Evolutionary conservation across 2,888 invertebrate genomes (phyloP).

Genomic region (Desoria tigrina): DNA sequence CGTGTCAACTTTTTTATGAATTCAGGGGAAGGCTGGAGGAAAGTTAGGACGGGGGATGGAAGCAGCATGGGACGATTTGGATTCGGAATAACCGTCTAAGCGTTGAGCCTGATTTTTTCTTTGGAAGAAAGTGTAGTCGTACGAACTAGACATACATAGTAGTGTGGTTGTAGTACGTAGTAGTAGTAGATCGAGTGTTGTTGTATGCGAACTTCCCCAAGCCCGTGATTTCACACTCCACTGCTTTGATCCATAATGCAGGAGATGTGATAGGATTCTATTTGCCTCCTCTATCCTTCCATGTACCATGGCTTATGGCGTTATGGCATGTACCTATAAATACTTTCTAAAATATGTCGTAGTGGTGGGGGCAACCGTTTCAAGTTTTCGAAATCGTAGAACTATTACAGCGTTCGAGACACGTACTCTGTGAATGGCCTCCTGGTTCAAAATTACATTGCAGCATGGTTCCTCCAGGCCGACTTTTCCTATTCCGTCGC

Average conservation of each 20-base stretch:
- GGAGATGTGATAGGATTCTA: slow-evolving; percentile 39
- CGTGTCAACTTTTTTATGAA: too few relatives aligned
- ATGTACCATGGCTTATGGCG: slow-evolving; percentile 14
- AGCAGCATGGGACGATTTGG: background rate
- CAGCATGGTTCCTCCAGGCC: slow-evolving; percentile 24
- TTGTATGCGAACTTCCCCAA: slow-evolving; percentile 35
- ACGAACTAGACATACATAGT: too few relatives aligned
- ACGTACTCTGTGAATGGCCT: too few relatives aligned
- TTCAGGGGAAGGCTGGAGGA: slow-evolving; percentile 2
- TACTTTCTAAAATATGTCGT: too few relatives aligned
- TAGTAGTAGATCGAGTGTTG: background rate
- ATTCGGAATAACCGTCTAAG: background rate
- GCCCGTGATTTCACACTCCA: slow-evolving; percentile 54
- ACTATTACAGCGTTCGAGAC: too few relatives aligned
- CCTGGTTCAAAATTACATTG: too few relatives aligned
- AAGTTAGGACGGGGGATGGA: slow-evolving; percentile 9
- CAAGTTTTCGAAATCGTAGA: too few relatives aligned
- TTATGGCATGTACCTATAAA: too few relatives aligned
- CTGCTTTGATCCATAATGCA: slow-evolving; percentile 54
- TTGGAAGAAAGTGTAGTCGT: too few relatives aligned
- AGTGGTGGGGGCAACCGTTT: too few relatives aligned
- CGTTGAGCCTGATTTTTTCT: slow-evolving; percentile 6
- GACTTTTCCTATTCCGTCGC: slow-evolving; percentile 17
- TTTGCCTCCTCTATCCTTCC: slow-evolving; percentile 34
- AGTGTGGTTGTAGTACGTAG: too few relatives aligned